Conservation (phyloP, 2,797 vertebrate genomes). For the Euphonia xanthogaster region DNA sequence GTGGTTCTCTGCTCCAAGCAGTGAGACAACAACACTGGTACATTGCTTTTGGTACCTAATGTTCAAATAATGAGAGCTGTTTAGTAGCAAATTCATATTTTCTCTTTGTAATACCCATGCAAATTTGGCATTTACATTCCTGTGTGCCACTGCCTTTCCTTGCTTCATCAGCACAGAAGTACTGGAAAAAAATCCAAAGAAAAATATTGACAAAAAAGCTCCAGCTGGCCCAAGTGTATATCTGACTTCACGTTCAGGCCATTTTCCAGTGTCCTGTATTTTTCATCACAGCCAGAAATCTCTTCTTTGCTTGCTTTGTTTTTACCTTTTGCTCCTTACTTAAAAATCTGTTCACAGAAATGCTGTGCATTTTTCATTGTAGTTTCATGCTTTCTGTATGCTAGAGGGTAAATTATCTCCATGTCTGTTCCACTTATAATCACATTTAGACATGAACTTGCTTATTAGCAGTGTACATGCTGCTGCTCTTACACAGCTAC, state of each 20-base stretch:
- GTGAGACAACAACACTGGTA: background rate
- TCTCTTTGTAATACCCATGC: background rate
- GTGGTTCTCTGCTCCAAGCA: background rate
- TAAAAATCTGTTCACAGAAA: conserved; percentile 6
- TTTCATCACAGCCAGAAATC: background rate
- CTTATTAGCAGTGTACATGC: conserved; percentile 21
- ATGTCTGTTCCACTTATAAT: conserved; percentile 47
- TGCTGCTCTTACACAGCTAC: background rate
- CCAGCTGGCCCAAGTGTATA: background rate
- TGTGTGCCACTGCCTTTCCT: background rate
- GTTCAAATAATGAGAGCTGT: background rate
- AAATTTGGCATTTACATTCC: background rate
- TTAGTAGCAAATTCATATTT: background rate
- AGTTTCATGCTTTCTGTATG: conserved; percentile 7
- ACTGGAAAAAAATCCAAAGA: background rate
- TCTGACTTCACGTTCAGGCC: background rate
- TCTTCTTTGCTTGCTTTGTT: background rate
- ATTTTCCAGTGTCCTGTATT: conserved; percentile 1
- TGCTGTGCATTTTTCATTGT: background rate
- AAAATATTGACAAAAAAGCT: background rate
- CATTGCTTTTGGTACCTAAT: background rate
- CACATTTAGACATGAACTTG: conserved; percentile 4
- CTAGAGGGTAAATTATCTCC: conserved; percentile 52
- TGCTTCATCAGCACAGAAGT: background rate
- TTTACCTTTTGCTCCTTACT: background rate